Base-by-base conservation (phyloP, 2,888 invertebrate genomes). In the Lymantria dispar region DNA sequence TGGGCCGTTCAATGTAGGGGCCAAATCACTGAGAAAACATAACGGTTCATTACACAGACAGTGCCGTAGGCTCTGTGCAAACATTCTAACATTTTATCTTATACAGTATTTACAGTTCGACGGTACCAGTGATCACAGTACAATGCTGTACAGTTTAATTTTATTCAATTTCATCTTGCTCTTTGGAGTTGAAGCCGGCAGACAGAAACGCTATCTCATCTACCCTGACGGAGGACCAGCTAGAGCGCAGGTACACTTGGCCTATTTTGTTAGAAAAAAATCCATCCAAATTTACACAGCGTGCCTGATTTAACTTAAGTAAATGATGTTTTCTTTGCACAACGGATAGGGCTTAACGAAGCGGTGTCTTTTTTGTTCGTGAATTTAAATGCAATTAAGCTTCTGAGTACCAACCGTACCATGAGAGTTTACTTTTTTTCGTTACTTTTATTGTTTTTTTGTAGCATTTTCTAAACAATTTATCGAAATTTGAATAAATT, bases 211-310 rank as follows among this genome's bases (percentile, higher is more conserved):
- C 52, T 92, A 91, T 67, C 83, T 94, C 46, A 86, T 93, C n/a
- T 94, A 92, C 72, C 92, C 93, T 8, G 89, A 92, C 59, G 93
- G 93, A 41, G 89, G 92, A 7, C 92, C 92, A 1, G 93, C 93
- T 46, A 86, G 93, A 83, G 86, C 93, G 42, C 93, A 94, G 91
- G 94, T 94, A 89, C 70, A 44, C 74, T 67, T 68, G 58, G 53
- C 59, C 56, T 64, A 62, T 60, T 56, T 61, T 66, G 58, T 58
- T 62, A 52, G 61, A 70, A 10, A 70, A 70, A 68, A 69, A 71
- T 71, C 57, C 58, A 71, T 76, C 74, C 64, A 81, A 83, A 85
- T 86, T 83, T 82, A 80, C 79, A 77, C 78, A 76, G 74, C 70
- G 74, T 59, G 61, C 57, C 76, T 80, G 83, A 86, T 87, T 85